These are phyloP conservation scores for Drosophila ficusphila DNA, from an alignment of 1,140 invertebrate species.

Conservation along the genomic window DNA sequence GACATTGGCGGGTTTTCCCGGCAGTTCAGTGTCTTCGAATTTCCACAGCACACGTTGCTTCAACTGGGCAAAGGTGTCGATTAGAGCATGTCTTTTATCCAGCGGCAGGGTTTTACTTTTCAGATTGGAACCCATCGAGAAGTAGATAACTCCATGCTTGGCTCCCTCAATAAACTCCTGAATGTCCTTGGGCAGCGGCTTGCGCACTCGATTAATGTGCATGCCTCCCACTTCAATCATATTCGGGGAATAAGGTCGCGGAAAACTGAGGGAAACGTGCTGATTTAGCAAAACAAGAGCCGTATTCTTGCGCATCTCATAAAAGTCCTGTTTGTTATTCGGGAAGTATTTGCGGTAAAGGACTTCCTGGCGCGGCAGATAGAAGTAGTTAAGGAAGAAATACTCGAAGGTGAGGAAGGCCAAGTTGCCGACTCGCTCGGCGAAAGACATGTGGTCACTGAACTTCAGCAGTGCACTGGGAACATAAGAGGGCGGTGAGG, in stretches of 20 bases:
- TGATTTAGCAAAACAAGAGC: constrained; percentile 86
- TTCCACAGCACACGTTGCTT: constrained; percentile 89
- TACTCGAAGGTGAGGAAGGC: constrained; percentile 63
- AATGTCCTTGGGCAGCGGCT: constrained; percentile 84
- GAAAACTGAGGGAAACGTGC: constrained; percentile 85
- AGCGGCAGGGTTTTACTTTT: constrained; percentile 85
- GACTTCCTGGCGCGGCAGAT: constrained; percentile 75
- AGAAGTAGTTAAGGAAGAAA: constrained; percentile 44
- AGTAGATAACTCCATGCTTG: constrained; percentile 86
- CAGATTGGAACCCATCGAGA: constrained; percentile 88
- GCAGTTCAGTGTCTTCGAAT: constrained; percentile 87
- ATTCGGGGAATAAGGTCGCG: constrained; percentile 85
- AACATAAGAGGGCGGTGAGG: constrained; percentile 81
- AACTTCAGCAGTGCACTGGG: constrained; percentile 74
- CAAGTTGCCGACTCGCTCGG: constrained; percentile 84
- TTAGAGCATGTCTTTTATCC: constrained; percentile 85
- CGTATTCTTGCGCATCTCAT: constrained; percentile 81
- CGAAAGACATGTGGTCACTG: constrained; percentile 84
- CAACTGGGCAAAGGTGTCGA: constrained; percentile 86
- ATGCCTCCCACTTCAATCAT: constrained; percentile 87
- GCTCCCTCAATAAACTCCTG: constrained; percentile 86
- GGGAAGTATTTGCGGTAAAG: constrained; percentile 82
- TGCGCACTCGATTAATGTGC: constrained; percentile 83
- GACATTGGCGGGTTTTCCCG: constrained; percentile 87
- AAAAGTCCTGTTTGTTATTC: constrained; percentile 62